Percentiles rank a stretch among this genome's conserved stretches.
Conservation (phyloP, 2,797 vertebrate species). For the Salmo trutta region DNA sequence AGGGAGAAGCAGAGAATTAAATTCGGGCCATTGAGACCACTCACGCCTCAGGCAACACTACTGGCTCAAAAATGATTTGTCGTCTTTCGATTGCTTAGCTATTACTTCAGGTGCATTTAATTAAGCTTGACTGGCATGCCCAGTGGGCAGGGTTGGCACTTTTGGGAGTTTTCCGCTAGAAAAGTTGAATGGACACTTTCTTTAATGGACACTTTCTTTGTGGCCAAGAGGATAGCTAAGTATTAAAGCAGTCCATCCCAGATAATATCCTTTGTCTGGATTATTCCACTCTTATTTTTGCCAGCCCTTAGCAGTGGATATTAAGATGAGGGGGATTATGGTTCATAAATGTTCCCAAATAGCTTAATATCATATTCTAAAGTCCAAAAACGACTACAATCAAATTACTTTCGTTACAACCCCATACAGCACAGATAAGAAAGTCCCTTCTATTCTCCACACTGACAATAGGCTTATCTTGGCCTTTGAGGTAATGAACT, state of each 20-base stretch:
- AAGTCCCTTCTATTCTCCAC: background rate
- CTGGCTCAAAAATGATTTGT: background rate
- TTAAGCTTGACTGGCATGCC: background rate
- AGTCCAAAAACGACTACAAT: conserved; percentile 35
- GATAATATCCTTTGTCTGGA: conserved; percentile 42
- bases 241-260: conserved; percentile 16
- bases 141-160: background rate
- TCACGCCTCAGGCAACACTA: background rate
- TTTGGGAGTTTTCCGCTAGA: background rate
- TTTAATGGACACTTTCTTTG: background rate
- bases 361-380: conserved; percentile 70
- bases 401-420: conserved; percentile 19
- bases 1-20: background rate
- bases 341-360: conserved; percentile 49
- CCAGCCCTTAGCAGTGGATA: conserved; percentile 60
- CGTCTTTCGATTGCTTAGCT: background rate
- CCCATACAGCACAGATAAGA: background rate
- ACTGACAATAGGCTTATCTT: background rate
- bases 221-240: background rate
- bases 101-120: background rate
- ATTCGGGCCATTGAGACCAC: background rate
- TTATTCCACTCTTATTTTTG: conserved; percentile 70
- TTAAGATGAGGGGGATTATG: conserved; percentile 61
- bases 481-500: background rate
- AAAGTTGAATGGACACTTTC: background rate